A percentile compares a stretch with the other conserved stretches of the same genome.
These are phyloP conservation scores for Drosophila paulistorum DNA, from an alignment of 1,140 invertebrate genomes.

Conservation along the genomic window DNA sequence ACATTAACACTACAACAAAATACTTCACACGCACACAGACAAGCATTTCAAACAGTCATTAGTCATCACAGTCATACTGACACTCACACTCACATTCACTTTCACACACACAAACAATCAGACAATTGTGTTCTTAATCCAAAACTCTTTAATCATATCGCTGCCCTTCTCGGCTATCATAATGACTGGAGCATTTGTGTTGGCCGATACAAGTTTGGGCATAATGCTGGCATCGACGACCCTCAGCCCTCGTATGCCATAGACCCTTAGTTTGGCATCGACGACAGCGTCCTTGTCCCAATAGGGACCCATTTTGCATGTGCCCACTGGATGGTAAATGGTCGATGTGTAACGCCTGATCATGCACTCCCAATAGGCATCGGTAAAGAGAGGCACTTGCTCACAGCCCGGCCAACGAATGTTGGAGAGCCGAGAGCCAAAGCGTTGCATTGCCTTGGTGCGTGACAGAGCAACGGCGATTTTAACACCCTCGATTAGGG, in stretches of 20 bases:
- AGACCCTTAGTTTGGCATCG: slow-evolving; percentile 91
- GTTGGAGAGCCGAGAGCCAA: slow-evolving; percentile 87
- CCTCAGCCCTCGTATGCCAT: slow-evolving; percentile 90
- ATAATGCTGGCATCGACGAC: slow-evolving; percentile 94
- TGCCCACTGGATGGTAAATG: slow-evolving; percentile 94
- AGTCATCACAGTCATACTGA: background rate
- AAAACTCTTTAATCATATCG: slow-evolving; percentile 92
- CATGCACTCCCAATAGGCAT: slow-evolving; percentile 93
- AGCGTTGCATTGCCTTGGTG: slow-evolving; percentile 88
- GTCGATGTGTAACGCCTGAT: slow-evolving; percentile 91
- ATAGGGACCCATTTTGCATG: slow-evolving; percentile 95
- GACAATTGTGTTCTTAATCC: slow-evolving; percentile 85
- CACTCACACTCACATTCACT: slow-evolving; percentile 17
- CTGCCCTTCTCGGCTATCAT: slow-evolving; percentile 94
- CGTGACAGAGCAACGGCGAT: slow-evolving; percentile 89
- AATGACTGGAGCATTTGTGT: slow-evolving; percentile 92
- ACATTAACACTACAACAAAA: slow-evolving; percentile 22
- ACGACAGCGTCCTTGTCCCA: slow-evolving; percentile 94
- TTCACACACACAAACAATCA: slow-evolving; percentile 31
- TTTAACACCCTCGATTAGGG: slow-evolving; percentile 92
- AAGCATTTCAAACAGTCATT: background rate
- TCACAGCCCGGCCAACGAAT: slow-evolving; percentile 89
- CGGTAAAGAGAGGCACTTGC: slow-evolving; percentile 87
- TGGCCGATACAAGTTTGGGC: slow-evolving; percentile 92
- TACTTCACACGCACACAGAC: slow-evolving; percentile 19